phyloP scores from a whole-genome alignment of 2,797 vertebrate species.

The Chrysocyon brachyurus region DNA sequence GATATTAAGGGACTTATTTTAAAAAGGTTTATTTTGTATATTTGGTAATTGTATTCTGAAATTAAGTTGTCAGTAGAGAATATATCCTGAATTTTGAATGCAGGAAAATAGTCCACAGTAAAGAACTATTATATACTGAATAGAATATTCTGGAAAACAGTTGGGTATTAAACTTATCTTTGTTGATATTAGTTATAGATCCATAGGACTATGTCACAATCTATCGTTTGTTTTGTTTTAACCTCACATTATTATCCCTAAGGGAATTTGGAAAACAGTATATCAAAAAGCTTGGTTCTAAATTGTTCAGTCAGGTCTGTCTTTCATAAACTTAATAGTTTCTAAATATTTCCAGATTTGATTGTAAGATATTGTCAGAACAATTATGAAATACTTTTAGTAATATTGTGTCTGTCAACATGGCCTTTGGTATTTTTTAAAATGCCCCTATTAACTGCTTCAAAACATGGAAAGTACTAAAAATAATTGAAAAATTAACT shows the following conservation, averaged over 20 bases:
- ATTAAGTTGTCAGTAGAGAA: not conserved
- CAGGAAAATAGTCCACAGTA: constrained; percentile 39
- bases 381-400: constrained; percentile 51
- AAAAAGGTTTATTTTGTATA: not conserved
- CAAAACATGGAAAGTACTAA: constrained; percentile 11
- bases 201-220: not conserved
- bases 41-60: constrained; percentile 39
- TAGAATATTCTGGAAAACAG: constrained; percentile 29
- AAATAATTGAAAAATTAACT: constrained; percentile 46
- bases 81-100: not conserved
- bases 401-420: constrained; percentile 17
- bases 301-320: constrained; percentile 51
- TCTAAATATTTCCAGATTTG: constrained; percentile 67
- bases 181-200: constrained; percentile 31
- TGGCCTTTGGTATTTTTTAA: constrained; percentile 52
- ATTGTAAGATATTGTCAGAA: constrained; percentile 19
- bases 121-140: constrained; percentile 17
- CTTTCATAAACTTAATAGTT: constrained; percentile 44
- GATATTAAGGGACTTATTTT: not conserved
- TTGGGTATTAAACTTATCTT: constrained; percentile 1
- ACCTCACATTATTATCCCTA: constrained; percentile 1
- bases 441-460: not conserved
- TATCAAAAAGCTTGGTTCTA: constrained; percentile 42
- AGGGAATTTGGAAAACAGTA: not conserved
- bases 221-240: constrained; percentile 24